These are phyloP conservation scores for Empidonax alnorum DNA, from an alignment of 2,113 vertebrate genomes.

Conservation along the genomic window DNA sequence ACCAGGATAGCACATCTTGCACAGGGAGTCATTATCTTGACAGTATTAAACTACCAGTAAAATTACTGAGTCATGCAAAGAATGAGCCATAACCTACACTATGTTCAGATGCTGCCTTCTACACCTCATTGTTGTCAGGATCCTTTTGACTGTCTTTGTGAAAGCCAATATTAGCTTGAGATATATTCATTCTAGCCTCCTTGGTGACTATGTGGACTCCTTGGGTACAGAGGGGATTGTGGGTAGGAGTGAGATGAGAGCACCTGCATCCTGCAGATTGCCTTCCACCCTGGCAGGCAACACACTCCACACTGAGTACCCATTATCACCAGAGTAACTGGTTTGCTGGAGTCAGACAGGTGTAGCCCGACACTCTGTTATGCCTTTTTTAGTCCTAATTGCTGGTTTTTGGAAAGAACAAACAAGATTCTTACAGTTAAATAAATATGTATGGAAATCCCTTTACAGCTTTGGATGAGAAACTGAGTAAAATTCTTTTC, in stretches of 20 bases:
- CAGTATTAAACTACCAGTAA: background rate
- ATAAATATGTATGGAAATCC: slow-evolving; percentile 26
- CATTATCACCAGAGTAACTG: background rate
- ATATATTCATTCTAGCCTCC: background rate
- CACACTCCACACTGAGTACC: background rate
- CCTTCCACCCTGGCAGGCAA: background rate
- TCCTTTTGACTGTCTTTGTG: background rate
- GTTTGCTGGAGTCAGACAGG: background rate
- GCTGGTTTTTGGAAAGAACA: slow-evolving; percentile 12
- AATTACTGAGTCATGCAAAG: background rate
- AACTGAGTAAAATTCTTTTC: slow-evolving; percentile 15
- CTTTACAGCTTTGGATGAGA: slow-evolving; percentile 1
- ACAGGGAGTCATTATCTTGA: background rate
- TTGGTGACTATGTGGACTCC: background rate
- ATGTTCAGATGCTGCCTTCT: background rate
- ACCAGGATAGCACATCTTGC: background rate
- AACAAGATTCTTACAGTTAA: background rate
- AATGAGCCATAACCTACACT: background rate
- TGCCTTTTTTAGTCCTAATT: background rate
- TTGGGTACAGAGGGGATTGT: background rate
- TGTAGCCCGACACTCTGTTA: background rate
- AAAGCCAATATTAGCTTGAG: background rate
- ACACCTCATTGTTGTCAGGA: background rate
- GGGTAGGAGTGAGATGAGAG: background rate
- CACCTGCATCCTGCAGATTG: slow-evolving; percentile 21